These are phyloP conservation scores for Seriola aureovittata DNA, from an alignment of 2,113 vertebrate genomes.

Conservation along the genomic window DNA sequence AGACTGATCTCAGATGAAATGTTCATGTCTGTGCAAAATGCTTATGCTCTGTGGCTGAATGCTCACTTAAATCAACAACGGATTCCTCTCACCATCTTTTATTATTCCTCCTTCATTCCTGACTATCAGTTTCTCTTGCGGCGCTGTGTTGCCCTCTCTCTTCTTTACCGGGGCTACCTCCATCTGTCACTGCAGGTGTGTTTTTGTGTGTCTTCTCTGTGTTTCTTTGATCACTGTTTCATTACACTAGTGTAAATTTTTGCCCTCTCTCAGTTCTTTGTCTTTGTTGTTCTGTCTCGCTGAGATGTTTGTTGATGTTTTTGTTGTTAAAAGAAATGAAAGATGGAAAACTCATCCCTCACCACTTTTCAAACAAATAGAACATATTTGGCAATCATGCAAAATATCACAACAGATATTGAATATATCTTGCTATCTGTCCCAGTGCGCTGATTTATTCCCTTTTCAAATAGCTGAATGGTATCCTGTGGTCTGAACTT, in stretches of 20 bases:
- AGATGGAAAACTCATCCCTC: slow-evolving; percentile 54
- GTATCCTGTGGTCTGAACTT: slow-evolving; percentile 41
- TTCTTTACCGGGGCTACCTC: slow-evolving; percentile 52
- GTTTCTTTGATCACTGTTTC: slow-evolving; percentile 71
- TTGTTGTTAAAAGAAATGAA: slow-evolving; percentile 61
- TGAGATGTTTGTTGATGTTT: slow-evolving; percentile 58
- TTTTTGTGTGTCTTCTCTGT: slow-evolving; percentile 55
- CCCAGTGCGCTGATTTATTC: slow-evolving; percentile 47
- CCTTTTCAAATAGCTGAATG: slow-evolving; percentile 56
- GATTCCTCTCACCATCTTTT: slow-evolving; percentile 48
- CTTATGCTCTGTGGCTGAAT: slow-evolving; percentile 32
- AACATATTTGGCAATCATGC: slow-evolving; percentile 52
- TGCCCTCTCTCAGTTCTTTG: slow-evolving; percentile 64
- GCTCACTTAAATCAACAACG: slow-evolving; percentile 56
- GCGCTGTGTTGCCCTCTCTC: slow-evolving; percentile 37
- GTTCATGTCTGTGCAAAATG: slow-evolving; percentile 28
- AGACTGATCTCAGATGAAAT: slow-evolving; percentile 13
- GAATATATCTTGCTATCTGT: slow-evolving; percentile 42
- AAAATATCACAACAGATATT: slow-evolving; percentile 61
- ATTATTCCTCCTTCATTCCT: slow-evolving; percentile 57
- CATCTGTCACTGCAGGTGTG: slow-evolving; percentile 73
- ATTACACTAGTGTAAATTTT: slow-evolving; percentile 55
- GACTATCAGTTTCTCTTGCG: slow-evolving; percentile 18
- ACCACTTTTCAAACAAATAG: slow-evolving; percentile 57
- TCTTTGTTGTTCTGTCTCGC: slow-evolving; percentile 66